Conservation (phyloP, 2,888 invertebrate genomes). For the Trachelus troglodyta region DNA sequence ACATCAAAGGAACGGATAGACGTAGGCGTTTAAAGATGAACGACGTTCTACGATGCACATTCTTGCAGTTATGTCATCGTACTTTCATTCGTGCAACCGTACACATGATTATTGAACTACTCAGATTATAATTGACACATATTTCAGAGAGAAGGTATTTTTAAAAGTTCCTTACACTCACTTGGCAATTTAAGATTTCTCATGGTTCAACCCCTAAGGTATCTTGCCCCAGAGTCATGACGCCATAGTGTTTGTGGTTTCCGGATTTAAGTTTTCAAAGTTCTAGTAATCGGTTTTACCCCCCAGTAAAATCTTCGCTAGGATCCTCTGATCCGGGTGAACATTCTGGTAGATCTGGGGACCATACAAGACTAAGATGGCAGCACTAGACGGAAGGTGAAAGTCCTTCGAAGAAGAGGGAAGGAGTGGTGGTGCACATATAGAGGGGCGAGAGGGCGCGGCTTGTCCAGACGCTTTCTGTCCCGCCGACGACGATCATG, state of each 20-base stretch:
- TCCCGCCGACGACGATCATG: slow-evolving; percentile 60
- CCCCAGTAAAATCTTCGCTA: background rate
- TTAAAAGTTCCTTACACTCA: background rate
- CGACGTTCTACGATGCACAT: background rate
- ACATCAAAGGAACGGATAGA: background rate
- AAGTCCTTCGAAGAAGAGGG: slow-evolving; percentile 53
- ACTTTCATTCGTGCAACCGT: background rate
- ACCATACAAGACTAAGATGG: slow-evolving; percentile 40
- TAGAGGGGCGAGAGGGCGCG: slow-evolving; percentile 67
- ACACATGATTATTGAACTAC: background rate
- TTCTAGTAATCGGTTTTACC: background rate
- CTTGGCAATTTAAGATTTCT: background rate
- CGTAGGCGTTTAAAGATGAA: background rate
- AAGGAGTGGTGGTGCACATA: slow-evolving; percentile 64
- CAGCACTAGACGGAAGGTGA: slow-evolving; percentile 62
- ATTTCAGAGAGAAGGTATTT: background rate
- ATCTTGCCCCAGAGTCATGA: background rate
- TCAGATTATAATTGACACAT: background rate
- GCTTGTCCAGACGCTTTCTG: slow-evolving; percentile 65
- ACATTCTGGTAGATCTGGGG: slow-evolving; percentile 15
- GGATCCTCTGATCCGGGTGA: background rate
- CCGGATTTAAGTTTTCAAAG: background rate
- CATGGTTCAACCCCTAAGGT: background rate
- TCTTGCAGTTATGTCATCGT: background rate
- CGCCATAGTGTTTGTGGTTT: too few species aligned